Base-by-base conservation (phyloP, 2,797 vertebrate genomes). In the Pelobates cultripes region DNA sequence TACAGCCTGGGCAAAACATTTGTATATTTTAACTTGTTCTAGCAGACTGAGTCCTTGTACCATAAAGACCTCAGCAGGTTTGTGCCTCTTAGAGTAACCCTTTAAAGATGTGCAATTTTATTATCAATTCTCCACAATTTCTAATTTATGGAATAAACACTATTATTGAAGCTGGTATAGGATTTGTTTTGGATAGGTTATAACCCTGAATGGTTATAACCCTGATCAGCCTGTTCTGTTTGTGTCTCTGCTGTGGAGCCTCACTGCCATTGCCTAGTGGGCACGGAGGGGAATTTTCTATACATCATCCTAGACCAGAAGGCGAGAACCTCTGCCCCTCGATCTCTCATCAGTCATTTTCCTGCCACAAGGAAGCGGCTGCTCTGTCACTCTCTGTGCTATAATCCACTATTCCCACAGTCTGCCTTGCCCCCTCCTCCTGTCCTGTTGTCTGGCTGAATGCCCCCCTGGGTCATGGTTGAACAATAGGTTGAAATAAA, bases 401-500 rank as follows among this genome's bases (percentile, higher is more conserved):
- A 84, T 85, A 85, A 87, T 84, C 87, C 88, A 84, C 79, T 70
- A 86, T 86, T 78, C 85, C 60, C 85, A 88, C 82, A 6, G 82
- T 53, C 85, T 82, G 78, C 64, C 73, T 75, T 28, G 66, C 61
- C 47, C 84, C 75, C 28, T 28, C 28, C 78, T 83, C 76, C 55
- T 60, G 13, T 77, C 17, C 1, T 64, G 0, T 79, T 70, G 81
- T 79, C n/a, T 41, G 60, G 73, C 5, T 9, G 14, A 2, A 3
- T 64, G 28, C 68, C 76, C 78, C 53, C 47, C 92, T 89, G 88
- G 95, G 95, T 95, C 95, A 95, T 87, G 88, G 89, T 91, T 66
- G 92, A 94, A 96, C 94, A 96, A 95, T 95, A 94, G 95, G 91
- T 90, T 28, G 91, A 61, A 61, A 43, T 45, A 63, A 47, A 10